A percentile compares a stretch with the other conserved stretches of the same genome.
Conservation (phyloP, 2,113 vertebrate species). For the Riparia riparia region DNA sequence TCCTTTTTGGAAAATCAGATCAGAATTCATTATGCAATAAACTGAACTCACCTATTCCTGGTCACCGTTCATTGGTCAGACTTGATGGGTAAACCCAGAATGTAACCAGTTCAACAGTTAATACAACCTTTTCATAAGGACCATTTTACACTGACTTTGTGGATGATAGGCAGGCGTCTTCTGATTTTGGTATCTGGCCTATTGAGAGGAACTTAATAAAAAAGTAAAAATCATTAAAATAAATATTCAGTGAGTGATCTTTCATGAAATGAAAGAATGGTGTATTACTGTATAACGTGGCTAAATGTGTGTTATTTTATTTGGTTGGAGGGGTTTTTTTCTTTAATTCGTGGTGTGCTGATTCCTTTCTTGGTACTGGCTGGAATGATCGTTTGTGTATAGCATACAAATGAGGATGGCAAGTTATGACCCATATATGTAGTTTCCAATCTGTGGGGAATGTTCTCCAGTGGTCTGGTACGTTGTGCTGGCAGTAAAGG, state of each 20-base stretch:
- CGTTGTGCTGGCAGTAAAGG: accelerated
- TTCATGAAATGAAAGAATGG: background rate
- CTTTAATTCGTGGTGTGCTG: background rate
- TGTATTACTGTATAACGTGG: background rate
- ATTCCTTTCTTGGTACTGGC: background rate
- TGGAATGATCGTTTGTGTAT: background rate
- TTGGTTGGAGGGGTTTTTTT: background rate
- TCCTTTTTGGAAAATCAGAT: background rate
- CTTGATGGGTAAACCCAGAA: background rate
- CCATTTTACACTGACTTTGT: background rate
- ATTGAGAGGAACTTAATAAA: background rate
- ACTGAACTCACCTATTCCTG: background rate
- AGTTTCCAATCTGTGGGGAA: background rate
- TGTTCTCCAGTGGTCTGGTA: background rate
- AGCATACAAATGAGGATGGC: no score
- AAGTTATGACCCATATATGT: background rate
- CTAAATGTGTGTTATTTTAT: background rate
- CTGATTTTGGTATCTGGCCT: background rate
- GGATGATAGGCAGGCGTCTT: background rate
- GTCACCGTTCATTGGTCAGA: background rate
- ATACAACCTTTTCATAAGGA: accelerated
- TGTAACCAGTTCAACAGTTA: background rate
- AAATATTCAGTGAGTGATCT: background rate
- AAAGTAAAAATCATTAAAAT: background rate
- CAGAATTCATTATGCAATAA: background rate